Conservation (phyloP, 1,140 invertebrate species). For the Ladona fulva region DNA sequence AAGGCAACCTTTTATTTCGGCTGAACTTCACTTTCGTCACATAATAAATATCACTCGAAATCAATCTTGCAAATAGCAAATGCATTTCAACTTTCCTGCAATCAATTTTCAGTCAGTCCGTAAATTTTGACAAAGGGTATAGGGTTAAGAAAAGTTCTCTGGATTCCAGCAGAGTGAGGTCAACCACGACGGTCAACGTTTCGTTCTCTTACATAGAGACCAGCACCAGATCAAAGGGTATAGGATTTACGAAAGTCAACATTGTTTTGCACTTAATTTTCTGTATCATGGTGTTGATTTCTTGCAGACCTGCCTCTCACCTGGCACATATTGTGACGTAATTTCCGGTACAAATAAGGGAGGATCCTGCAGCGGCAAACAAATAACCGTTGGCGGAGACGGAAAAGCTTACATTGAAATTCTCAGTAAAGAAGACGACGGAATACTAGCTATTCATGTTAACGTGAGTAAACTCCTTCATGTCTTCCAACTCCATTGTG, state of each 20-base stretch:
- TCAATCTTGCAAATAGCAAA: neutral
- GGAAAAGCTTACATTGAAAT: conserved; percentile 56
- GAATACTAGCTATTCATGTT: conserved; percentile 67
- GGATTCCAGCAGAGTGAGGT: too few relatives aligned
- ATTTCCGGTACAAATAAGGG: conserved; percentile 58
- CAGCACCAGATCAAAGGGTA: too few relatives aligned
- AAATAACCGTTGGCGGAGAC: conserved; percentile 50
- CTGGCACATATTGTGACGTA: conserved; percentile 77
- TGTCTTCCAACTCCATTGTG: neutral
- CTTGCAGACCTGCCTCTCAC: conserved; percentile 57
- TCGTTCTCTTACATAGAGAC: too few relatives aligned
- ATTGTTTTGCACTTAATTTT: too few relatives aligned
- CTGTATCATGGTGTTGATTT: neutral
- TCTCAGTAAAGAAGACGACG: conserved; percentile 48
- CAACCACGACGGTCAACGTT: too few relatives aligned
- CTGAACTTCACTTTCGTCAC: neutral
- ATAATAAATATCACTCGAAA: neutral
- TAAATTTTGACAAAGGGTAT: too few relatives aligned
- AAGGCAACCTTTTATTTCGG: neutral
- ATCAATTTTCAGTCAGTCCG: too few relatives aligned
- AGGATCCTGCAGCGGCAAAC: conserved; percentile 59
- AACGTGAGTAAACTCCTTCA: neutral
- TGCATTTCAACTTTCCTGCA: neutral
- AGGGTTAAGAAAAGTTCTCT: too few relatives aligned
- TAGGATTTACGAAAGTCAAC: too few relatives aligned